These are phyloP conservation scores for Oscheius sp. DNA, from an alignment of 2,888 invertebrate genomes.

Conservation along the genomic window DNA sequence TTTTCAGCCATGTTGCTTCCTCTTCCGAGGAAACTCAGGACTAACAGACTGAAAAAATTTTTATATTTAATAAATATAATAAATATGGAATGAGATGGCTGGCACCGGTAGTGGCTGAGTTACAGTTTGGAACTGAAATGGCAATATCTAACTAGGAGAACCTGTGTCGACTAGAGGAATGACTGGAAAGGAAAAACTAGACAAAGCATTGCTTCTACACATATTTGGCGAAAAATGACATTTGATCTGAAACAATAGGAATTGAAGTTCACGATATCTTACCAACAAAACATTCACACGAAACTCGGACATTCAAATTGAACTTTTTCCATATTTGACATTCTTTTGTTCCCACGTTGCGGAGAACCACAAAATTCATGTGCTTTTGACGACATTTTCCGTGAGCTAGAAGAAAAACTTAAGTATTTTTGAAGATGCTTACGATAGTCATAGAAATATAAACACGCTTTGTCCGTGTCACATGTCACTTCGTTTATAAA, in stretches of 20 bases:
- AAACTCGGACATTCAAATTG: conserved; percentile 70
- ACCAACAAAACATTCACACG: conserved; percentile 70
- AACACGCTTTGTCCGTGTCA: conserved; percentile 70
- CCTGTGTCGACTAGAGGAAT: conserved; percentile 17
- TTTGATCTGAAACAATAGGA: conserved; percentile 57
- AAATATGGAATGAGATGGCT: conserved; percentile 7
- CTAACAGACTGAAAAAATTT: background rate
- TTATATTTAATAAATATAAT: background rate
- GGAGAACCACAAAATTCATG: conserved; percentile 70
- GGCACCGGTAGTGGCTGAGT: conserved; percentile 9
- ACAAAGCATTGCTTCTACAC: conserved; percentile 44
- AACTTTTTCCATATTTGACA: conserved; percentile 71
- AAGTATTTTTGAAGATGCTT: conserved; percentile 18
- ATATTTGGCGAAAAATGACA: conserved; percentile 71
- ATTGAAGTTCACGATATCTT: conserved; percentile 31
- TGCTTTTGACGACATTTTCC: conserved; percentile 71
- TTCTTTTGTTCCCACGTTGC: conserved; percentile 67
- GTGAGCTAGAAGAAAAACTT: conserved; percentile 63
- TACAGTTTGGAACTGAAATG: conserved; percentile 22
- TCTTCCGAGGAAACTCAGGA: background rate
- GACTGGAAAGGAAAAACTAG: background rate
- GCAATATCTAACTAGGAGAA: conserved; percentile 17
- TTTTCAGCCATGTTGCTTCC: too few species aligned
- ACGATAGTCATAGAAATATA: conserved; percentile 70
- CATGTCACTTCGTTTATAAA: conserved; percentile 71